Percentiles rank a stretch among this genome's conserved stretches.
Evolutionary conservation across 2,797 vertebrate species (phyloP).

Genomic region (Microctenopoma steveboyesi): DNA sequence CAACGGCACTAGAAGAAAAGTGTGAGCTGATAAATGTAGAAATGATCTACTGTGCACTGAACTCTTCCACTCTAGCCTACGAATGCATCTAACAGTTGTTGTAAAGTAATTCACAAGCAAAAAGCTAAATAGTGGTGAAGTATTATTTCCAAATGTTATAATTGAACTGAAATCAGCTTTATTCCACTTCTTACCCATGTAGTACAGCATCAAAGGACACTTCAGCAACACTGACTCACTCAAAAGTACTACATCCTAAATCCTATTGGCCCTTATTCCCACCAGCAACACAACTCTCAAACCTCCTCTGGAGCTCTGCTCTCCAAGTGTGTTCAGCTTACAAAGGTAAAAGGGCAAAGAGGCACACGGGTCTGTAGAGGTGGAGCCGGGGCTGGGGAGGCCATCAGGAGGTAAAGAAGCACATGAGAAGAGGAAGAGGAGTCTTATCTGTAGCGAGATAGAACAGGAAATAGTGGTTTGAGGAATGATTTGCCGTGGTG

Average conservation of each 20-base stretch:
- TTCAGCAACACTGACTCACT: neutral
- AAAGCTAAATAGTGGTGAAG: too few relatives aligned
- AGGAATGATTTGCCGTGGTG: constrained; percentile 71
- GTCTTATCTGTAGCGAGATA: constrained; percentile 70
- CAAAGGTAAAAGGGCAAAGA: constrained; percentile 10
- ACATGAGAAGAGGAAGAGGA: constrained; percentile 65
- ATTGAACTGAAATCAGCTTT: neutral
- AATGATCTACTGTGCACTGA: too few relatives aligned
- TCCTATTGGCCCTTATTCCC: constrained; percentile 3
- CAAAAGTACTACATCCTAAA: constrained; percentile 1
- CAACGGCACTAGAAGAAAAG: too few relatives aligned
- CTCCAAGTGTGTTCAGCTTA: constrained; percentile 53
- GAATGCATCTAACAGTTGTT: neutral
- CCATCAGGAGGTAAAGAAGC: constrained; percentile 66
- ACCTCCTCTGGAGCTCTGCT: constrained; percentile 20
- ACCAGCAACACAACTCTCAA: constrained; percentile 9
- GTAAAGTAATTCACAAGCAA: too few relatives aligned
- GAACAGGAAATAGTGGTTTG: constrained; percentile 75
- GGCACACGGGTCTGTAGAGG: constrained; percentile 12
- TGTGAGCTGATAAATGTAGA: too few relatives aligned
- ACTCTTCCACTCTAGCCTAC: neutral
- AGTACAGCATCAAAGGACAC: neutral
- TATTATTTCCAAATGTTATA: too few relatives aligned
- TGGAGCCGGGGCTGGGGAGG: constrained; percentile 28
- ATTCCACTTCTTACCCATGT: neutral